Evolutionary conservation across 2,113 vertebrate species (phyloP).

Genomic region (Castor canadensis): DNA sequence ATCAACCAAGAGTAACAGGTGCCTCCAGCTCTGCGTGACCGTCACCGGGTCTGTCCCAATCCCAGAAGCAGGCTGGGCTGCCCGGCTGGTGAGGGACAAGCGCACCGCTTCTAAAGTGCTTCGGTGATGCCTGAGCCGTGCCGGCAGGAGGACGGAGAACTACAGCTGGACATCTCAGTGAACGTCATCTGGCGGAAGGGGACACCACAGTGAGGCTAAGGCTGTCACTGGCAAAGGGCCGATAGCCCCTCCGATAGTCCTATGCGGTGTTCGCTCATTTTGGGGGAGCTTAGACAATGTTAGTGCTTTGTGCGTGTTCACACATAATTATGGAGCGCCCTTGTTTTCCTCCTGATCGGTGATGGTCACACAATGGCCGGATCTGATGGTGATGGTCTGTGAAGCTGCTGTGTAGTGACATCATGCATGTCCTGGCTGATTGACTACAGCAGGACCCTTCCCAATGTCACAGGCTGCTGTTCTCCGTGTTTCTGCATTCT

Average conservation of each 20-base stretch:
- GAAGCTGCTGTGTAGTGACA: background rate
- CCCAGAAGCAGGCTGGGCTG: background rate
- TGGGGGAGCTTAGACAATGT: background rate
- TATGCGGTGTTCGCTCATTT: background rate
- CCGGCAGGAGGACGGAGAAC: background rate
- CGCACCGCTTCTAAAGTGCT: no score
- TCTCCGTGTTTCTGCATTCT: background rate
- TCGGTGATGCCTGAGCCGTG: no score
- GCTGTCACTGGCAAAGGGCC: background rate
- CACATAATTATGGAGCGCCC: background rate
- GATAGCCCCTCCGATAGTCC: background rate
- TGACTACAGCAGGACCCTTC: background rate
- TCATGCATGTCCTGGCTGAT: background rate
- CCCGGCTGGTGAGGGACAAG: background rate
- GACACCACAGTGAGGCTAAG: background rate
- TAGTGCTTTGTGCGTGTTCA: background rate
- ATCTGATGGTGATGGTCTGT: background rate
- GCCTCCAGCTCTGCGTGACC: background rate
- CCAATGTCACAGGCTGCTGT: background rate
- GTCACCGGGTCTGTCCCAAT: background rate
- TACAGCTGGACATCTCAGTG: background rate
- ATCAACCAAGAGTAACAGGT: background rate
- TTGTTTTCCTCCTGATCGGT: conserved; percentile 5
- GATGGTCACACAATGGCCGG: background rate
- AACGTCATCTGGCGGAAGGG: background rate